phyloP scores from a whole-genome alignment of 2,888 invertebrate genomes.

The Eueremaeus valkanovi region DNA sequence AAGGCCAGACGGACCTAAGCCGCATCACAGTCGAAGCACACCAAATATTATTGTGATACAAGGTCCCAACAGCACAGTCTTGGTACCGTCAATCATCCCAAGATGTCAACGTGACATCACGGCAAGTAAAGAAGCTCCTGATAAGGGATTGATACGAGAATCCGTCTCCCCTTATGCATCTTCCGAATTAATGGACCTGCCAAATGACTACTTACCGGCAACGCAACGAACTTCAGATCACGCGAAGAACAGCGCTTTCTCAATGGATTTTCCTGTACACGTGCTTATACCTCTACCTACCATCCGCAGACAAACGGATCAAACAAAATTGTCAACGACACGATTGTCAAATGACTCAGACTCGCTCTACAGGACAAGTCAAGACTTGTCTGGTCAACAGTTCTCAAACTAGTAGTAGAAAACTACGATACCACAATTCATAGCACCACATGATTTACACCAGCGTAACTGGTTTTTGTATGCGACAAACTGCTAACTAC shows the following conservation, averaged over 20 bases:
- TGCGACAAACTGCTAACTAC: background rate
- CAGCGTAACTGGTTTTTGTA: constrained; percentile 19
- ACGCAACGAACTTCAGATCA: background rate
- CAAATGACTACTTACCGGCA: too few species aligned
- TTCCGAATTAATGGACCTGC: background rate
- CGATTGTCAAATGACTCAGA: background rate
- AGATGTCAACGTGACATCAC: background rate
- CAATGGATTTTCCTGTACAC: background rate
- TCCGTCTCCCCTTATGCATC: constrained; percentile 25
- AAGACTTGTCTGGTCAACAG: background rate
- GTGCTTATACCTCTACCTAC: background rate
- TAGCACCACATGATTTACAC: constrained; percentile 5
- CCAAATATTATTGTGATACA: background rate
- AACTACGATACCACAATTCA: constrained; percentile 33
- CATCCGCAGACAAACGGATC: too few species aligned
- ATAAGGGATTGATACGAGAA: constrained; percentile 31
- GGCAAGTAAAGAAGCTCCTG: constrained; percentile 23
- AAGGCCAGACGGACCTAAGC: too few species aligned
- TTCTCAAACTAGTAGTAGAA: background rate
- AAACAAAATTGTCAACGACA: background rate
- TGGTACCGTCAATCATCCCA: constrained; percentile 25
- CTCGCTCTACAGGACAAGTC: background rate
- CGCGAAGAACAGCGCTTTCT: background rate
- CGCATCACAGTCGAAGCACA: constrained; percentile 1
- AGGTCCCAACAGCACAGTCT: background rate